Evolutionary conservation across 2,797 vertebrate species (phyloP), one percentile per base, ranked within the genome.

Genomic region (Propithecus perrieri): DNA sequence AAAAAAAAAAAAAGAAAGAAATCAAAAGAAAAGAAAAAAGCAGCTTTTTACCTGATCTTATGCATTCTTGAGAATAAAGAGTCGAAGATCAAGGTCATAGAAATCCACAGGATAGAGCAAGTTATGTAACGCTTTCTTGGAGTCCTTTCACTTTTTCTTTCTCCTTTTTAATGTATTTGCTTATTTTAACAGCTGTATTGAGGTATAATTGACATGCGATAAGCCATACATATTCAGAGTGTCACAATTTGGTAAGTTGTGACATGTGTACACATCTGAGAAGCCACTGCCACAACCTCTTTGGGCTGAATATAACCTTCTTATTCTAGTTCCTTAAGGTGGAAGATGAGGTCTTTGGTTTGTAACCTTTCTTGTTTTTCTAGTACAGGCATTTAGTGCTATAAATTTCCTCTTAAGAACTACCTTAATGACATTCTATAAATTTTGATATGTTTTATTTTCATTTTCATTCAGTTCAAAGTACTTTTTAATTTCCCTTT

Each of bases 111-210:
- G 53, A 71, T 95, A 90, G 43, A 74, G 85, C 53, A 96, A 71
- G 86, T 98, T 96, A 93, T 50, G 15, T 90, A 95, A 53, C 96
- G 11, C 75, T 95, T 95, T 61, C 74, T 2, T 24, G 57, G 91
- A 95, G 95, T 96, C 86, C 93, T 76, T 96, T 92, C 89, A 89
- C 87, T 67, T 93, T 95, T 94, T 67, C 94, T 95, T 94, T 97
- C 33, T 89, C 30, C 69, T 4, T 93, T 97, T 97, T 97, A 89
- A 96, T 96, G 93, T 92, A 55, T 94, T 69, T 96, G 94, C 71
- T 97, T 96, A 61, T 85, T 17, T 97, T 48, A 86, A 93, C 53
- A 89, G 38, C 24, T 48, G 41, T 72, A 20, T 1, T n/a, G 85
- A 72, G 71, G 55, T 38, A 5, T 59, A 72, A 79, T 0, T 35